These are phyloP conservation scores for Xenopus tropicalis DNA, from an alignment of 2,113 vertebrate genomes.

Conservation along the genomic window UCB_Xtro_10.0 CM004445.2:103809501-103810000, in stretches of 20 bases:
- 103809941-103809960: background rate
- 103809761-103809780: constrained; percentile 50
- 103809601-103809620: constrained; percentile 14
- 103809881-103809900: constrained; percentile 4
- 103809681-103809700: constrained; percentile 62
- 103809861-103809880: background rate
- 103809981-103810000: too few species aligned
- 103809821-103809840: background rate
- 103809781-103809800: constrained; percentile 60
- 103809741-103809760: constrained; percentile 63
- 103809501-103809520: too few species aligned
- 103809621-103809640: background rate
- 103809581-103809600: constrained; percentile 3
- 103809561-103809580: background rate
- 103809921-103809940: background rate
- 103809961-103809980: too few species aligned
- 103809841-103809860: constrained; percentile 4
- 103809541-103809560: background rate
- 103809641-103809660: constrained; percentile 16
- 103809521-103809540: too few species aligned
- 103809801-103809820: constrained; percentile 48
- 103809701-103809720: constrained; percentile 63
- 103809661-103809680: constrained; percentile 49
- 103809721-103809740: constrained; percentile 61
- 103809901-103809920: constrained; percentile 50